These are phyloP conservation scores for Eupsittula cactorum DNA, from an alignment of 2,113 vertebrate species.

Conservation along the genomic window DNA sequence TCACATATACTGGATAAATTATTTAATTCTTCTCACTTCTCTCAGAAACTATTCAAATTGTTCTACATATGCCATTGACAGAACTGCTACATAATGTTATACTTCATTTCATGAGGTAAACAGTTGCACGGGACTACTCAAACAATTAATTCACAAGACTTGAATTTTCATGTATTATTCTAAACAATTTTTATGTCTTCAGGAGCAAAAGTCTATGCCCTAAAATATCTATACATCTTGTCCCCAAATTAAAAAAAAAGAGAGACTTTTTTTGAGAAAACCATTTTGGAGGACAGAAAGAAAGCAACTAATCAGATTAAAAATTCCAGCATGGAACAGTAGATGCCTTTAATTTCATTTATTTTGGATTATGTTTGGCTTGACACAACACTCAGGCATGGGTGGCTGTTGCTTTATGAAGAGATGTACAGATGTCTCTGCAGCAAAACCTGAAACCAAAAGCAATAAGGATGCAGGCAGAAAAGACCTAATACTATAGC, in stretches of 20 bases:
- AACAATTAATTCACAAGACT: neutral
- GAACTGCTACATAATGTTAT: neutral
- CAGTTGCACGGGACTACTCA: neutral
- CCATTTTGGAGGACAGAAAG: neutral
- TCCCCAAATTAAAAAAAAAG: neutral
- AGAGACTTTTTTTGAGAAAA: neutral
- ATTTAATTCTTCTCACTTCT: neutral
- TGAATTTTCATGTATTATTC: neutral
- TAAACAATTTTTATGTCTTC: neutral
- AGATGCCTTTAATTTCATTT: neutral
- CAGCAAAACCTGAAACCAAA: neutral
- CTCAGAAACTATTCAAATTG: neutral
- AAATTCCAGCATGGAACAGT: neutral
- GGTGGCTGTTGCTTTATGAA: neutral
- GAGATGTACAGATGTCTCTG: neutral
- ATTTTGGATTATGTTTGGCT: neutral
- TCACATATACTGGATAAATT: neutral
- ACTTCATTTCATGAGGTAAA: neutral
- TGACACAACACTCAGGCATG: neutral
- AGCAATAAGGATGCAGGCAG: neutral
- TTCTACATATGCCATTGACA: neutral
- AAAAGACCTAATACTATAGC: neutral
- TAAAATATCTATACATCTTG: neutral
- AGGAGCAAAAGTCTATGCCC: neutral
- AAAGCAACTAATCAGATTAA: neutral